Evolutionary conservation across 2,113 vertebrate genomes (phyloP).

Genomic region (Callospermophilus lateralis): DNA sequence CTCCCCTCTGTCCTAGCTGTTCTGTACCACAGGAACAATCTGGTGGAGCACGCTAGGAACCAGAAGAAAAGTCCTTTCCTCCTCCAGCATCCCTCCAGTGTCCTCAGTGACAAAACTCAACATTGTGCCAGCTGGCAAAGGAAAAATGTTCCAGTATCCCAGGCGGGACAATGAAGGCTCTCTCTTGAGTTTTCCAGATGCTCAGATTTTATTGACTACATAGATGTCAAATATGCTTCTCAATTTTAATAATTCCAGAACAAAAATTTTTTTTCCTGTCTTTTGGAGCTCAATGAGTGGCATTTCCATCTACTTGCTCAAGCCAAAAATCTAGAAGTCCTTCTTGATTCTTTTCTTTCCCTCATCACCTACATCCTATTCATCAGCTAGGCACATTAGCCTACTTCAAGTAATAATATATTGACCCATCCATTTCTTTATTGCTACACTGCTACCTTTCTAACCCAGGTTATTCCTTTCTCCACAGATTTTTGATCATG

Average conservation of each 20-base stretch:
- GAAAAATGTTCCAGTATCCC: not conserved
- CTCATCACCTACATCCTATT: not conserved
- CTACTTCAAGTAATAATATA: not conserved
- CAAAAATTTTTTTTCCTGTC: too few relatives aligned
- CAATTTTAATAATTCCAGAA: not conserved
- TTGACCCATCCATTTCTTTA: not conserved
- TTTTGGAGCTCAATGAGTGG: too few relatives aligned
- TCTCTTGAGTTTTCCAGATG: not conserved
- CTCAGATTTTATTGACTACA: not conserved
- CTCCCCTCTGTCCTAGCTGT: not conserved
- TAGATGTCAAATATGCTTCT: not conserved
- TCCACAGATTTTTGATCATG: not conserved
- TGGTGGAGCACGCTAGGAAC: not conserved
- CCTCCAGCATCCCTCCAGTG: not conserved
- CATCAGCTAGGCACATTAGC: not conserved
- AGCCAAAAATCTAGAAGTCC: not conserved
- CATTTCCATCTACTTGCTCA: not conserved
- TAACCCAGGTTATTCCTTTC: not conserved
- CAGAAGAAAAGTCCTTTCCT: not conserved
- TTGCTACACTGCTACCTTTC: not conserved
- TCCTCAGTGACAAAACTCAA: not conserved
- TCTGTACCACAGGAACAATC: not conserved
- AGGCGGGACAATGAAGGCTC: not conserved
- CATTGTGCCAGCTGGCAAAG: not conserved
- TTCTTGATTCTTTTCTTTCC: not conserved